Conservation (phyloP, 2,888 invertebrate genomes). For the Diaperis boleti region DNA sequence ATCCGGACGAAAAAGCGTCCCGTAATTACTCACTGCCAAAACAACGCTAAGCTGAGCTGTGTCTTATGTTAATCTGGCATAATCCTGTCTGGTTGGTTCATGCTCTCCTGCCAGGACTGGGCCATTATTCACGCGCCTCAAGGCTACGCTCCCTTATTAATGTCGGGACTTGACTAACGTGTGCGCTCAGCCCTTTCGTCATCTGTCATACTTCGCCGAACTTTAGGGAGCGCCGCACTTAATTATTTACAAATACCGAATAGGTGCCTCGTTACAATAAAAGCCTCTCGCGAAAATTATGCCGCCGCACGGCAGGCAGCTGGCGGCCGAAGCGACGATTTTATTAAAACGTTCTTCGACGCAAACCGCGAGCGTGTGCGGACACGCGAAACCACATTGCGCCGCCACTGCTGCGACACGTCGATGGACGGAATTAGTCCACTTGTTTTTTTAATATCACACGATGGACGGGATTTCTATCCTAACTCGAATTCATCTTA, state of each 20-base stretch:
- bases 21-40: slow-evolving; percentile 66
- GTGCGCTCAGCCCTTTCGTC: slow-evolving; percentile 52
- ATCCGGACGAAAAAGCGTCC: slow-evolving; percentile 58
- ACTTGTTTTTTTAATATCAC: no score
- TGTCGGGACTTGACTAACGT: slow-evolving; percentile 55
- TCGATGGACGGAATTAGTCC: no score
- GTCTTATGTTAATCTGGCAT: slow-evolving; percentile 67
- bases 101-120: slow-evolving; percentile 61
- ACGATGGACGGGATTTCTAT: no score
- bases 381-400: not conserved
- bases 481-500: no score
- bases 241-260: slow-evolving; percentile 45
- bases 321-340: slow-evolving; percentile 30
- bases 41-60: slow-evolving; percentile 65
- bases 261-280: slow-evolving; percentile 45
- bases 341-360: slow-evolving; percentile 26
- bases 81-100: slow-evolving; percentile 65
- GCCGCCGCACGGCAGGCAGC: slow-evolving; percentile 41
- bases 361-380: not conserved
- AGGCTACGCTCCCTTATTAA: slow-evolving; percentile 55
- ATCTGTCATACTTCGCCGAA: slow-evolving; percentile 51
- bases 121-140: slow-evolving; percentile 62
- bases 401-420: not conserved
- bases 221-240: slow-evolving; percentile 43
- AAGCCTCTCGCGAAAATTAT: slow-evolving; percentile 43